phyloP scores from a whole-genome alignment of 1,140 invertebrate genomes.

The Bombus fervidus region DNA sequence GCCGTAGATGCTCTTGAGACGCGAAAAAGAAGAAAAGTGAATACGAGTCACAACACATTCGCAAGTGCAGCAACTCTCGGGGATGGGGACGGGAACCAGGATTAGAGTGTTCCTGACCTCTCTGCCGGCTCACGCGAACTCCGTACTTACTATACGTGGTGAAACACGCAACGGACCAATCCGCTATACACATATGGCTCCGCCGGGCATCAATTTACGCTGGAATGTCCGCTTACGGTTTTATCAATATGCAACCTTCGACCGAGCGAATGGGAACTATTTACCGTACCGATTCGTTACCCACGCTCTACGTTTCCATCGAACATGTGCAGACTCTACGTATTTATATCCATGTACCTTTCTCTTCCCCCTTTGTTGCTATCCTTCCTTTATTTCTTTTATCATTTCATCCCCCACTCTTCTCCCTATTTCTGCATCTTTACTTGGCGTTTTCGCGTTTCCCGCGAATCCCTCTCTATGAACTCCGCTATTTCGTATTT shows the following conservation, averaged over 20 bases:
- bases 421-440: background rate
- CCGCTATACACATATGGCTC: constrained; percentile 30
- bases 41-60: constrained; percentile 22
- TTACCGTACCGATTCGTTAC: constrained; percentile 54
- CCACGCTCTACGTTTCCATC: background rate
- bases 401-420: background rate
- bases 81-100: constrained; percentile 40
- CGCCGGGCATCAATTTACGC: constrained; percentile 57
- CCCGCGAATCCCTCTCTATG: background rate
- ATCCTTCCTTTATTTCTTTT: background rate
- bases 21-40: background rate
- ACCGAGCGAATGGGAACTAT: constrained; percentile 34
- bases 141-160: constrained; percentile 41
- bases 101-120: constrained; percentile 55
- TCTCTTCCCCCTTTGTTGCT: background rate
- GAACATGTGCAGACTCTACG: background rate
- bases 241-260: constrained; percentile 59
- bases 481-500: constrained; percentile 13
- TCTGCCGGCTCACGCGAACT: constrained; percentile 51
- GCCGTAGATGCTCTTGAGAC: background rate
- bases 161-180: constrained; percentile 55
- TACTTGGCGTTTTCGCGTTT: background rate
- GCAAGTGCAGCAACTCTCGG: background rate
- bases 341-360: background rate
- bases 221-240: constrained; percentile 55